These are phyloP conservation scores for Alloplasta piceator DNA, from an alignment of 2,888 invertebrate species.

Conservation along the genomic window DNA sequence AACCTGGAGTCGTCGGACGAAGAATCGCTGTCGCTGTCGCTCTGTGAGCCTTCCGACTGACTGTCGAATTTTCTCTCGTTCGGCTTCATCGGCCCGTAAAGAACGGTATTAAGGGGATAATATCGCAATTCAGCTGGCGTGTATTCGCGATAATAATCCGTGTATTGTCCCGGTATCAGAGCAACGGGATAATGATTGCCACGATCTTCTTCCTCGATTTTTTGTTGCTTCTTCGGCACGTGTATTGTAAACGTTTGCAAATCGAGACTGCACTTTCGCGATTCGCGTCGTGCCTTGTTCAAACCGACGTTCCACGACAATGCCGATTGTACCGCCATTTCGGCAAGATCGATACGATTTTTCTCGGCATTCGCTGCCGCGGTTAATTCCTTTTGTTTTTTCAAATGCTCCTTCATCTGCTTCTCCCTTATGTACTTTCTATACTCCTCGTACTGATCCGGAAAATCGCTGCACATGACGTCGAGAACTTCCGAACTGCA, in stretches of 20 bases:
- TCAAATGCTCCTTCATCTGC: constrained; percentile 88
- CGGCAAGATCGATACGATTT: constrained; percentile 88
- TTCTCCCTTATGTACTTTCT: constrained; percentile 89
- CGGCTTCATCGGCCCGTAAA: constrained; percentile 87
- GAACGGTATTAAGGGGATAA: constrained; percentile 95
- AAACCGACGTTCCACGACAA: constrained; percentile 95
- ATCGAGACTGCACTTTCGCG: constrained; percentile 94
- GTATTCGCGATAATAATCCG: constrained; percentile 92
- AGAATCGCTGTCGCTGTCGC: constrained; percentile 82
- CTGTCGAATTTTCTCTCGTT: constrained; percentile 84
- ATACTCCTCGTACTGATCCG: constrained; percentile 96
- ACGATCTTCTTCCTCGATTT: constrained; percentile 84
- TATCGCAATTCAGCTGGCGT: constrained; percentile 94
- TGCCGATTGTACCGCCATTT: constrained; percentile 93
- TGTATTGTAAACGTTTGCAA: constrained; percentile 95
- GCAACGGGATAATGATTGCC: constrained; percentile 94
- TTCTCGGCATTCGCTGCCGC: constrained; percentile 85
- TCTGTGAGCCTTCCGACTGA: constrained; percentile 85
- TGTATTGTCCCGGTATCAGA: constrained; percentile 98
- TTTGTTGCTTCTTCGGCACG: constrained; percentile 87
- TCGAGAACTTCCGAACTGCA: constrained; percentile 96
- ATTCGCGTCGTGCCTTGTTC: constrained; percentile 90
- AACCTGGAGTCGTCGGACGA: constrained; percentile 84
- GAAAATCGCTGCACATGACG: constrained; percentile 97
- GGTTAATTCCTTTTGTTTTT: constrained; percentile 87